Conservation (phyloP, 2,888 invertebrate species). For the Iphiclides podalirius region DNA sequence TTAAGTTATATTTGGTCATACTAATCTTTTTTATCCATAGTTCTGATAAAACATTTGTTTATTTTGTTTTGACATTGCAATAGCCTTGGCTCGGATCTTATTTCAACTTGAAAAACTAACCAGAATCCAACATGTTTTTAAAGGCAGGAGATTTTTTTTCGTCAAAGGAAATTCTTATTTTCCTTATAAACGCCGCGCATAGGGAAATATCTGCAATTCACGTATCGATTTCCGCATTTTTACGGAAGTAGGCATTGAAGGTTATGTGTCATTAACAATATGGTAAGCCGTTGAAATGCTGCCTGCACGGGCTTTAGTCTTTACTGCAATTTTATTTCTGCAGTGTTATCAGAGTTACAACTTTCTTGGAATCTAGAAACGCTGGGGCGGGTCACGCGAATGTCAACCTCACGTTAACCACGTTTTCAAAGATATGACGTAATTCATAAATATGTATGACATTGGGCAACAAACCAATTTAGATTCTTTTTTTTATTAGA, state of each 20-base stretch:
- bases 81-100: too few relatives aligned
- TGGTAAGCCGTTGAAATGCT: background rate
- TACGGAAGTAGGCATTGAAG: background rate
- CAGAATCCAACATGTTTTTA: too few relatives aligned
- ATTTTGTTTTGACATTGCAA: too few relatives aligned
- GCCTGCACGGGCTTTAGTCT: background rate
- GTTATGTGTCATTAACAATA: background rate
- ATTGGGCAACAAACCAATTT: background rate
- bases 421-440: background rate
- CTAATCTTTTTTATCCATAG: too few relatives aligned
- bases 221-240: background rate
- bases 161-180: too few relatives aligned
- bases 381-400: conserved; percentile 1
- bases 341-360: background rate
- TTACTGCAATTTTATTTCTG: background rate
- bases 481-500: background rate
- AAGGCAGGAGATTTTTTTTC: too few relatives aligned
- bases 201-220: background rate
- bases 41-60: too few relatives aligned
- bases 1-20: too few relatives aligned
- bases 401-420: background rate
- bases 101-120: too few relatives aligned
- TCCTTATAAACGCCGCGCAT: background rate
- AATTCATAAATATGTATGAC: background rate
- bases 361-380: conserved; percentile 2